These are phyloP conservation scores for Caracal caracal DNA, from an alignment of 2,113 vertebrate genomes.

Conservation along the genomic window DNA sequence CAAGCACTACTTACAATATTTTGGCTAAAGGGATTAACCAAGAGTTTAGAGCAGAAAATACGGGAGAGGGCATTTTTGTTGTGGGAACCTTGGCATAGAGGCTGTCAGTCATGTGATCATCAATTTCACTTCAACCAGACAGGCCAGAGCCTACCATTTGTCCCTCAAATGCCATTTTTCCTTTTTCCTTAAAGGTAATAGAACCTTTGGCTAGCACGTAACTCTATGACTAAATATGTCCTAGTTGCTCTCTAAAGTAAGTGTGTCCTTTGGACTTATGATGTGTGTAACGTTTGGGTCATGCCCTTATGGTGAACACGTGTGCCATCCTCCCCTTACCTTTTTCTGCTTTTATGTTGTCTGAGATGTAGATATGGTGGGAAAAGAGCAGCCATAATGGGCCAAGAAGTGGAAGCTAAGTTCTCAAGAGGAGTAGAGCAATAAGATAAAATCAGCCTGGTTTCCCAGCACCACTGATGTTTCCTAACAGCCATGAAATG, in stretches of 20 bases:
- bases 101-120: not conserved
- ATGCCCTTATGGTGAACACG: not conserved
- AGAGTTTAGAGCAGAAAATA: not conserved
- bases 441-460: not conserved
- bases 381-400: not conserved
- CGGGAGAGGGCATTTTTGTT: not conserved
- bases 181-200: not conserved
- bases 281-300: not conserved
- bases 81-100: not conserved
- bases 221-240: not conserved
- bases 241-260: not conserved
- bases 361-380: not conserved
- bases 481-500: not conserved
- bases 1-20: not conserved
- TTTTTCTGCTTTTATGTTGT: not conserved
- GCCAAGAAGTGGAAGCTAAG: not conserved
- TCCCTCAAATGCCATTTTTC: not conserved
- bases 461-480: not conserved
- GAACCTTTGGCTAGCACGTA: not conserved
- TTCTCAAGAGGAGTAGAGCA: not conserved
- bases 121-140: not conserved
- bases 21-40: not conserved
- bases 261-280: not conserved
- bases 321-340: not conserved
- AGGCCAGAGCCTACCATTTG: not conserved